phyloP scores from a whole-genome alignment of 2,113 vertebrate species.

The Muscicapa adusta region DNA sequence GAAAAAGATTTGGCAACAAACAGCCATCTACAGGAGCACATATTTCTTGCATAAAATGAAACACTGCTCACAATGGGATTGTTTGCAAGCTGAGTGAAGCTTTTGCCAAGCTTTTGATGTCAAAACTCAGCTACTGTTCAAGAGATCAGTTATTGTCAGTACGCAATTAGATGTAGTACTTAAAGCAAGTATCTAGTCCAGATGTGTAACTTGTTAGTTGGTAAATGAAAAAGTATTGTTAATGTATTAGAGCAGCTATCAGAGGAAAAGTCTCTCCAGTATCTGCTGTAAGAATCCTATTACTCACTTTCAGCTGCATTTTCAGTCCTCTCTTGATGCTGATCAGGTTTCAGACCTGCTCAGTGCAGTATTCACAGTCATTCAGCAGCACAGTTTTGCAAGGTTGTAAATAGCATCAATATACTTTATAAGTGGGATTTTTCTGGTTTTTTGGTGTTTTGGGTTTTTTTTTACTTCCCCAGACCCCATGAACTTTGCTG shows the following conservation, averaged over 20 bases:
- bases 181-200: neutral
- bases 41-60: neutral
- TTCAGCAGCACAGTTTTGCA: neutral
- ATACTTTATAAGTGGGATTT: neutral
- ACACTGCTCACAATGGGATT: neutral
- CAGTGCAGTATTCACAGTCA: slow-evolving; percentile 60
- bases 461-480: neutral
- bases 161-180: neutral
- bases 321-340: slow-evolving; percentile 62
- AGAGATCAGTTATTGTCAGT: neutral
- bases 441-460: neutral
- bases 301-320: slow-evolving; percentile 72
- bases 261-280: neutral
- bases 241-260: neutral
- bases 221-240: neutral
- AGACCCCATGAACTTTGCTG: neutral
- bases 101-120: neutral
- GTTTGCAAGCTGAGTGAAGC: neutral
- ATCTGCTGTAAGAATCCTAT: slow-evolving; percentile 34
- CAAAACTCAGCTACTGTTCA: neutral
- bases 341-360: slow-evolving; percentile 66
- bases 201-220: slow-evolving; percentile 44
- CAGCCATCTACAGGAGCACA: fast-evolving
- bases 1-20: neutral
- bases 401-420: neutral